A percentile compares a stretch with the other conserved stretches of the same genome.
phyloP scores from a whole-genome alignment of 1,140 invertebrate species.

The Aphis craccivora region DNA sequence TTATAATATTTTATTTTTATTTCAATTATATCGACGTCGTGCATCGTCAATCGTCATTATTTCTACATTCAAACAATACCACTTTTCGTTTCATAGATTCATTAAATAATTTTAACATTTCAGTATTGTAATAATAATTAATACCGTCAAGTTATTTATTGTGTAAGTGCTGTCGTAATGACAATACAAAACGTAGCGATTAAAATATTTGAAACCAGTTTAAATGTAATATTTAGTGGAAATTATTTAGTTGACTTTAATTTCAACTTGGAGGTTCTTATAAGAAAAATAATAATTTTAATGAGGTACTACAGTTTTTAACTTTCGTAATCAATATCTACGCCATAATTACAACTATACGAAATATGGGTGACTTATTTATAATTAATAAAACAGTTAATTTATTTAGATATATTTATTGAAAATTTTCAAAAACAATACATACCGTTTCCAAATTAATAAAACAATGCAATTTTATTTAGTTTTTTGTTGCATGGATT shows the following conservation, averaged over 20 bases:
- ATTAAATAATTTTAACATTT: constrained; percentile 1
- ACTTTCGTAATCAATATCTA: neutral
- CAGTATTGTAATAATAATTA: neutral
- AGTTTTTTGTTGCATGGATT: neutral
- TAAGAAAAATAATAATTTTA: neutral
- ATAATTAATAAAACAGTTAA: neutral
- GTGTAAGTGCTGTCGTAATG: neutral
- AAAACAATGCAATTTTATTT: neutral
- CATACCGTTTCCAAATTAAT: neutral
- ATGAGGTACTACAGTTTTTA: neutral
- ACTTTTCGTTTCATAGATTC: neutral
- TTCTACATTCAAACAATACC: neutral
- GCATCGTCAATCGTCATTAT: neutral
- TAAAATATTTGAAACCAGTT: constrained; percentile 26
- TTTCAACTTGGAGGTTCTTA: neutral
- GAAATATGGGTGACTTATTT: neutral
- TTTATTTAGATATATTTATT: neutral
- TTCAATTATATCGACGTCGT: too few species aligned
- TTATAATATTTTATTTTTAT: neutral
- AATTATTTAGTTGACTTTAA: neutral
- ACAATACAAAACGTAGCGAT: constrained; percentile 8
- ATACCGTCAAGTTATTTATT: neutral
- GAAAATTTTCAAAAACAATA: neutral
- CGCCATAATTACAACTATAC: neutral
- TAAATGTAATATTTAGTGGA: neutral